Evolutionary conservation across 1,140 invertebrate genomes (phyloP), one percentile per base, ranked within the genome.

Genomic region (Drosophila albomicans): DNA sequence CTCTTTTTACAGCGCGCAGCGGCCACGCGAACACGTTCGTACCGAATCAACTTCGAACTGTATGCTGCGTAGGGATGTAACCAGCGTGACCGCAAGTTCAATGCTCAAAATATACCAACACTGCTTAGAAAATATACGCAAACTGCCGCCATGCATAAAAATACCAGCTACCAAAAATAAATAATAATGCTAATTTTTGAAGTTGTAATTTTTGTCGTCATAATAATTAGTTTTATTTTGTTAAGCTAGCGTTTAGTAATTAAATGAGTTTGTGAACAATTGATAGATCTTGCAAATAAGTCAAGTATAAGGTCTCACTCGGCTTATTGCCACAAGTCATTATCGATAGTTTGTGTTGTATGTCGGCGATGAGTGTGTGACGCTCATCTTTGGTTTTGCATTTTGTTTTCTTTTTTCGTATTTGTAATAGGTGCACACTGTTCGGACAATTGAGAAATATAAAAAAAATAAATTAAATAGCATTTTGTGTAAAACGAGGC

Each of bases 1-100:
- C 61, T 64, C 59, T 75, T 64, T 64, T 72, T 67, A 67, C 74
- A 74, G 48, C 78, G 78, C 78, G 70, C 75, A 80, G 72, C 72
- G 54, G 78, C 78, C 78, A 80, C 78, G 78, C 78, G 78, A 80
- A 78, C 78, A 80, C 78, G 76, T 71, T 75, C 76, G 76, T 69
- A 65, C 73, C 61, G 56, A 78, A 66, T 75, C 58, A 62, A 71
- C 73, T 78, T 70, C 76, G 76, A 78, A 79, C 75, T 77, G 58
- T 70, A 71, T 75, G 72, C 72, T 61, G 57, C 20, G 20, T 70
- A 43, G 72, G n/a, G 67, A 70, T 75, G 67, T 41, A 15, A 20
- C 7, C 46, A 16, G 7, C 6, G 46, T 48, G 46, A 48, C 46
- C 15, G 7, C 15, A 20, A 46, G 7, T 20, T 20, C 7, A 48